These are phyloP conservation scores for Schizopygopsis pylzovi DNA, from an alignment of 2,797 vertebrate genomes.

Conservation along the genomic window DNA sequence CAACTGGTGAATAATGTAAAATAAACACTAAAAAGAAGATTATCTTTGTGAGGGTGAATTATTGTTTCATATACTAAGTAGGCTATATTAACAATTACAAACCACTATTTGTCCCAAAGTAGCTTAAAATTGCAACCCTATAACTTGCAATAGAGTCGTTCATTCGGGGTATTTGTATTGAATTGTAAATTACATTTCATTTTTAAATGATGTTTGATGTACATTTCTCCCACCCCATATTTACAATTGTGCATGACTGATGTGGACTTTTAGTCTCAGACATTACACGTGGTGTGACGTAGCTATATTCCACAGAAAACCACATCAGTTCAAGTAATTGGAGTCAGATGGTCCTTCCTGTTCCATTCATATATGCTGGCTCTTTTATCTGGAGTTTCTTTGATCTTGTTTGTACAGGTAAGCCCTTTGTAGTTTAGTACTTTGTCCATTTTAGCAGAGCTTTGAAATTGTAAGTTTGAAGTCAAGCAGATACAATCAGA, in stretches of 20 bases:
- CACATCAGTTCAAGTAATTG: neutral
- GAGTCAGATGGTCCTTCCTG: neutral
- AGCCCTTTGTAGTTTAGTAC: constrained; percentile 63
- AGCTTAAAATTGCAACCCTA: neutral
- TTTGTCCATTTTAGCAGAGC: constrained; percentile 81
- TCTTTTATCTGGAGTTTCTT: neutral
- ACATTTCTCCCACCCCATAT: neutral
- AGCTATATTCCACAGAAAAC: neutral
- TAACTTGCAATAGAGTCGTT: neutral
- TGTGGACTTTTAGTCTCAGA: neutral
- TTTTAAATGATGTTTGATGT: neutral
- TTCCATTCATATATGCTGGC: neutral
- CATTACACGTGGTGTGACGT: too few species aligned
- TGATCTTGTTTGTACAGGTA: constrained; percentile 7
- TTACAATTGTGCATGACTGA: neutral
- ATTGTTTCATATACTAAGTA: too few species aligned
- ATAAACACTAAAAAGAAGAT: neutral
- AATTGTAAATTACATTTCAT: neutral
- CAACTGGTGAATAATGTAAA: neutral
- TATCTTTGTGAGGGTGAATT: neutral
- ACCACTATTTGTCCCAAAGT: neutral
- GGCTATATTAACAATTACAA: neutral
- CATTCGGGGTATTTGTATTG: neutral
- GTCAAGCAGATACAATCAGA: neutral
- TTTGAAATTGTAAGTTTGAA: constrained; percentile 52